These are phyloP conservation scores for Connochaetes taurinus DNA, from an alignment of 2,113 vertebrate species.

Conservation along the genomic window DNA sequence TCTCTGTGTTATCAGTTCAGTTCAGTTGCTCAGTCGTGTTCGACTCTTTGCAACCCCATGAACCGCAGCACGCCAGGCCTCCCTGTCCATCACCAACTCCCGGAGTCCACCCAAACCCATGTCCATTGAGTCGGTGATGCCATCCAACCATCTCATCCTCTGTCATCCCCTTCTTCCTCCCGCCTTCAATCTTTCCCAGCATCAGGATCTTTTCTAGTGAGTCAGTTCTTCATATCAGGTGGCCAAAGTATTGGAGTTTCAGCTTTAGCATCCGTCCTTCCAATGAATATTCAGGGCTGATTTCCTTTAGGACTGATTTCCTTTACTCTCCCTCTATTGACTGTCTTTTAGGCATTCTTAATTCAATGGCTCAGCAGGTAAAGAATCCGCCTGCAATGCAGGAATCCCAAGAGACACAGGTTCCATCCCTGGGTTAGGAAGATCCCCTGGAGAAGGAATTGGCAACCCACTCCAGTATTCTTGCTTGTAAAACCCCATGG, in stretches of 20 bases:
- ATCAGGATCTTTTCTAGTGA: background rate
- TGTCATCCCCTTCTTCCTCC: background rate
- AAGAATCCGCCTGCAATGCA: background rate
- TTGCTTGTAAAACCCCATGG: background rate
- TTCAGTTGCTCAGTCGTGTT: fast-evolving
- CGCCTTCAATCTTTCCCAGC: background rate
- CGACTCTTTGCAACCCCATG: fast-evolving
- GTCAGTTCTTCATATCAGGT: background rate
- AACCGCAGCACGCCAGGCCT: fast-evolving
- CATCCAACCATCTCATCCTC: background rate
- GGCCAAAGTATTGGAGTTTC: background rate
- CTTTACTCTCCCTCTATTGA: background rate
- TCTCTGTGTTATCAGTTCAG: background rate
- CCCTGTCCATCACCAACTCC: background rate
- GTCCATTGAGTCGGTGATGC: background rate
- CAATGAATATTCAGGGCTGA: background rate
- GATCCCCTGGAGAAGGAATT: background rate
- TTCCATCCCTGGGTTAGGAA: background rate
- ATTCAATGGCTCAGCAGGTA: background rate
- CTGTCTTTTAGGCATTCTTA: background rate
- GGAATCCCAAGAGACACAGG: background rate
- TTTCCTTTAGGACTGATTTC: background rate
- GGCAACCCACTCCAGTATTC: background rate
- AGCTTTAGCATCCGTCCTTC: background rate
- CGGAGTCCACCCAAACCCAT: background rate